phyloP scores from a whole-genome alignment of 2,113 vertebrate species.

The Ictidomys tridecemlineatus region DNA sequence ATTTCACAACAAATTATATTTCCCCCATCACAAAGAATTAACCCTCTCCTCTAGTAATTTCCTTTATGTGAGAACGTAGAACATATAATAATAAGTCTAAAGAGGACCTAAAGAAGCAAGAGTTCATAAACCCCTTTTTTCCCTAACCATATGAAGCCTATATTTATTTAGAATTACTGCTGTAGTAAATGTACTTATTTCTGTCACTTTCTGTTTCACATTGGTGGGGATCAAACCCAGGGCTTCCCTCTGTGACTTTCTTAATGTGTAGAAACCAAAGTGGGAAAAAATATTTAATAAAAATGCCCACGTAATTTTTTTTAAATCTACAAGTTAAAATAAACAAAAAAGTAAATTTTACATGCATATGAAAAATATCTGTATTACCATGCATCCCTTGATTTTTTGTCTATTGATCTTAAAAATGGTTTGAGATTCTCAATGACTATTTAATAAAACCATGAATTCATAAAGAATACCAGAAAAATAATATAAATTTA shows the following conservation, averaged over 20 bases:
- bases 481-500: slow-evolving; percentile 49
- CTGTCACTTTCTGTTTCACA: neutral
- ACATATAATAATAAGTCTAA: neutral
- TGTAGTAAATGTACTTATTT: neutral
- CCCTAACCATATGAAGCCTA: neutral
- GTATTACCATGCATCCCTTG: neutral
- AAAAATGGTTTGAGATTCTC: slow-evolving; percentile 27
- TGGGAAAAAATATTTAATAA: neutral
- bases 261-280: slow-evolving; percentile 24
- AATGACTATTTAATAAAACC: slow-evolving; percentile 35
- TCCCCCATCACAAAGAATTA: slow-evolving; percentile 24
- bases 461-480: slow-evolving; percentile 4
- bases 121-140: slow-evolving; percentile 18
- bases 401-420: slow-evolving; percentile 59
- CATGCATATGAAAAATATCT: slow-evolving; percentile 19
- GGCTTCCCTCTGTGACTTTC: neutral
- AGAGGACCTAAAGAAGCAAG: neutral
- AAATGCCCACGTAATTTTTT: neutral
- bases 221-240: neutral
- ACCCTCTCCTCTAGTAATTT: slow-evolving; percentile 30
- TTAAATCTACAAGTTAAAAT: slow-evolving; percentile 23
- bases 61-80: slow-evolving; percentile 37
- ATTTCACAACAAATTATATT: slow-evolving; percentile 43
- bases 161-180: neutral
- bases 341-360: slow-evolving; percentile 18